Evolutionary conservation across 2,113 vertebrate species (phyloP).

Genomic region (Monarcha castaneiventris): DNA sequence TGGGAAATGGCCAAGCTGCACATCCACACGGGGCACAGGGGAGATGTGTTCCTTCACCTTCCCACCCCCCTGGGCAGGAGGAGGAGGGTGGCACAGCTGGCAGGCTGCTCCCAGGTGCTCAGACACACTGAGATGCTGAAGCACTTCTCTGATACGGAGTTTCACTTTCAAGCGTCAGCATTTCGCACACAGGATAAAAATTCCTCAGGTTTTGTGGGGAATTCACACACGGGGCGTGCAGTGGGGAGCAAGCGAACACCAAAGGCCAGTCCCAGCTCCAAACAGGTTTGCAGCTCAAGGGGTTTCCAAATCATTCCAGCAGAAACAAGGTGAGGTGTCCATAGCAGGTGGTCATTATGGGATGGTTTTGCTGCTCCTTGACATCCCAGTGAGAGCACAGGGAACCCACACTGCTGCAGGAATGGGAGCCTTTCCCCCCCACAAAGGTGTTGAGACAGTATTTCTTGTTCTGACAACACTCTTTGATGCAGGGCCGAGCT

Average conservation of each 20-base stretch:
- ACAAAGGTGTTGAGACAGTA: background rate
- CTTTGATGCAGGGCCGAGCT: slow-evolving; percentile 30
- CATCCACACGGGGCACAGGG: background rate
- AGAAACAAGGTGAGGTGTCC: background rate
- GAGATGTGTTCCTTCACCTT: background rate
- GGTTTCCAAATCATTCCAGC: background rate
- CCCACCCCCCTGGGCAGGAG: background rate
- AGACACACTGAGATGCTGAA: background rate
- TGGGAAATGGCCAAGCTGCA: background rate
- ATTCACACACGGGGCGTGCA: accelerated
- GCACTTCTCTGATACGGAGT: background rate
- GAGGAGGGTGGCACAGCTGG: background rate
- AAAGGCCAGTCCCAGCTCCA: background rate
- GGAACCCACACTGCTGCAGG: background rate
- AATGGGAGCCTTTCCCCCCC: background rate
- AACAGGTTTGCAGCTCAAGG: background rate
- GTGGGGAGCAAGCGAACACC: background rate
- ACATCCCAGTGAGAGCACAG: background rate
- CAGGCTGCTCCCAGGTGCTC: background rate
- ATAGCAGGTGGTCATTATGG: accelerated
- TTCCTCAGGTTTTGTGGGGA: background rate
- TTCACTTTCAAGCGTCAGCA: accelerated
- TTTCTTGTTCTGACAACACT: background rate
- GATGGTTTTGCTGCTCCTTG: background rate
- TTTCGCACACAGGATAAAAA: background rate